Percentiles rank a stretch among this genome's conserved stretches.
Conservation (phyloP, 2,113 vertebrate species). For the Anoura caudifer region DNA sequence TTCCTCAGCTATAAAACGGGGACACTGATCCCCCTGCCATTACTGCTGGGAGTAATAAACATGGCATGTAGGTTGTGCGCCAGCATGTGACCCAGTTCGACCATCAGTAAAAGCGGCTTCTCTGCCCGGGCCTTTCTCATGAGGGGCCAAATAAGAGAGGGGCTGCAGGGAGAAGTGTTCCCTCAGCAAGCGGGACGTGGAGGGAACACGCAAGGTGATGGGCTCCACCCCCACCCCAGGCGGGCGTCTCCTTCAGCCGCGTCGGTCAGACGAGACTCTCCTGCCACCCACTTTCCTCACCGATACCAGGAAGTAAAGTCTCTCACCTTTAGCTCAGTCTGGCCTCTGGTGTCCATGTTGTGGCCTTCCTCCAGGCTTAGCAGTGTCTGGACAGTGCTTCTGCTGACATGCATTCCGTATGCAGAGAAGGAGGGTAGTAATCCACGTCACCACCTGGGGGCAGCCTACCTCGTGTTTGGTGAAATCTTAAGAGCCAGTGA, state of each 20-base stretch:
- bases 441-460: not conserved
- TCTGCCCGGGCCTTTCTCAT: not conserved
- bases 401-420: slow-evolving; percentile 92
- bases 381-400: slow-evolving; percentile 88
- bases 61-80: no score
- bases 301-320: slow-evolving; percentile 72
- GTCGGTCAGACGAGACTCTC: not conserved
- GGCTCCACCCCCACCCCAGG: not conserved
- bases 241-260: not conserved
- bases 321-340: slow-evolving; percentile 92
- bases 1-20: not conserved
- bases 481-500: not conserved
- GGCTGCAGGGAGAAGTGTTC: not conserved
- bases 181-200: not conserved
- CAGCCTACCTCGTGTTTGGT: not conserved
- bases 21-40: not conserved
- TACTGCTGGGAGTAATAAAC: not conserved
- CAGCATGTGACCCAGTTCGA: not conserved
- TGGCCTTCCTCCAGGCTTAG: slow-evolving; percentile 89
- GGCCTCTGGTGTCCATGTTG: slow-evolving; percentile 87
- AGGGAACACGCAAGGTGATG: not conserved
- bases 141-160: not conserved
- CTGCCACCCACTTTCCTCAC: not conserved
- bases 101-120: not conserved
- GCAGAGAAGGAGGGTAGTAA: slow-evolving; percentile 76